Conservation (phyloP, 2,797 vertebrate species). For the Phyllotis vaccarum region DNA sequence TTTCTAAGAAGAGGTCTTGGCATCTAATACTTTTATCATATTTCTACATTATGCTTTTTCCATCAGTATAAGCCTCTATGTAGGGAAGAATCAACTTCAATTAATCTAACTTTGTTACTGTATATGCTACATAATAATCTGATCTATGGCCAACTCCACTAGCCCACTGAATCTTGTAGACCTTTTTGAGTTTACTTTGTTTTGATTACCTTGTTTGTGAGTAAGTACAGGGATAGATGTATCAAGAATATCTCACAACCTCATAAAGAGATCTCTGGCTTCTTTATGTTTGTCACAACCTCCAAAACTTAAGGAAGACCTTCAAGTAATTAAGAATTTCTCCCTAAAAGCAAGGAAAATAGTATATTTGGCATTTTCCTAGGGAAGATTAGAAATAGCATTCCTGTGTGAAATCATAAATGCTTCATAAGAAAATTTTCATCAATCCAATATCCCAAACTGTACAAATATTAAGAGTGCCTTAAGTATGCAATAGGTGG, state of each 20-base stretch:
- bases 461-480: no score
- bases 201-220: not conserved
- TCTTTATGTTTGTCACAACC: not conserved
- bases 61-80: no score
- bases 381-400: accelerated
- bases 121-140: no score
- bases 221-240: not conserved
- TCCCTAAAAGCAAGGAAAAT: not conserved
- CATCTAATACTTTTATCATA: no score
- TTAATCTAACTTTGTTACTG: no score
- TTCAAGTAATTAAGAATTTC: no score
- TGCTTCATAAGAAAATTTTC: not conserved
- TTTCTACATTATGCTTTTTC: no score
- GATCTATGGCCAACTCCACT: not conserved
- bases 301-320: not conserved
- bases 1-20: no score
- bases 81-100: no score
- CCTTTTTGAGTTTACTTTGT: not conserved
- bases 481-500: no score
- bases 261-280: not conserved
- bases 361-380: not conserved
- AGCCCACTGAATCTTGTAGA: not conserved
- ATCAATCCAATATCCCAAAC: not conserved
- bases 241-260: not conserved
- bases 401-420: not conserved